Base-by-base conservation (phyloP, 2,888 invertebrate genomes). In the Hemistola chrysoprasaria region DNA sequence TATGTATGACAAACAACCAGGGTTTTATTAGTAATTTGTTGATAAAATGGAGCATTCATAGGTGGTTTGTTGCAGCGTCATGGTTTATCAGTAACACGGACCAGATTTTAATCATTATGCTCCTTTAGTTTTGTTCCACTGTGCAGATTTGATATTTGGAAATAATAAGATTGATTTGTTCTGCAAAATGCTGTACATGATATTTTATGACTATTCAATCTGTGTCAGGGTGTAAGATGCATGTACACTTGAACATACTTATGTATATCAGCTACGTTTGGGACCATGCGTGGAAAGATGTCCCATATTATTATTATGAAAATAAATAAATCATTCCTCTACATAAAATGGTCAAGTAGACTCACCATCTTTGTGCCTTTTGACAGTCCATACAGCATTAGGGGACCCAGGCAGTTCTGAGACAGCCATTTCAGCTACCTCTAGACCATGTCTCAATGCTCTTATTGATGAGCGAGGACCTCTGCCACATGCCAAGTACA, bases 381-480 rank as follows among this genome's bases (percentile, higher is more conserved):
- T 97, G 9, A 99, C 99, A 20, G 99, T 99, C 99, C 99, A 99
- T 1, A 99, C 99, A 63, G 99, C 99, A 89, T 98, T 99, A 1
- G 99, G 99, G 71, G 98, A 99, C 71, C 99, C 99, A n/a, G 99
- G 99, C 57, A 99, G 89, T 82, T 99, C 99, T 11, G 98, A 98
- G 1, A 99, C 98, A 43, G 99, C 99, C 99, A 99, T 99, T 87
- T 99, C 99, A 0, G 98, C 97, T 1, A 99, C 98, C 90, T 99
- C 99, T 33, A 99, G 90, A 60, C 99, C 99, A 80, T 99, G 99
- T 11, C 99, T 91, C 6, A 99, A 85, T 0, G 99, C 97, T 65
- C 98, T 91, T 27, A 99, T 78, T 0, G 98, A 95, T 0, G 99
- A 99, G 27, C 99, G 91, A 0, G 99, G 95, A 0, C 99, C 99